Conservation (phyloP, 1,140 invertebrate species). For the Cotesia chilonis region DNA sequence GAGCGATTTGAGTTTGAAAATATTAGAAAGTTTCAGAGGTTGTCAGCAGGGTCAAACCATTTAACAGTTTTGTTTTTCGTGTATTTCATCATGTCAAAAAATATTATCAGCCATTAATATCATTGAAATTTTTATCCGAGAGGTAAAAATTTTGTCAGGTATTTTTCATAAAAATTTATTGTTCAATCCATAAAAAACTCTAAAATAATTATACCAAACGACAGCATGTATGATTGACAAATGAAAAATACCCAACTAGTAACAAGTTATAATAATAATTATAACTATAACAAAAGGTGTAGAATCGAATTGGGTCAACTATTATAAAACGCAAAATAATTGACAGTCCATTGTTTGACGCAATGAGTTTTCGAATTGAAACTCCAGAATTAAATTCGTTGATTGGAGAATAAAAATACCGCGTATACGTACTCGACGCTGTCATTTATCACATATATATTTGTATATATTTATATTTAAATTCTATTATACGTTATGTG, state of each 20-base stretch:
- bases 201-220: not conserved
- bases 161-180: no score
- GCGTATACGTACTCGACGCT: not conserved
- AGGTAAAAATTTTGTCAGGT: no score
- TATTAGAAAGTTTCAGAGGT: no score
- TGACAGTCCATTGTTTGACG: constrained; percentile 18
- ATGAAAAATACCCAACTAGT: constrained; percentile 5
- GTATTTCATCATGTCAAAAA: no score
- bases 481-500: not conserved
- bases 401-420: constrained; percentile 31
- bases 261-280: constrained; percentile 1
- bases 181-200: no score
- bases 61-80: no score
- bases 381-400: constrained; percentile 11
- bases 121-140: no score
- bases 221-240: not conserved
- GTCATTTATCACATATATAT: constrained; percentile 3
- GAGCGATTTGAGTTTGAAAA: no score
- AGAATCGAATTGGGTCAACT: constrained; percentile 19
- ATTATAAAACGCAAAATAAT: constrained; percentile 29
- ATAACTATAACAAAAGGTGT: not conserved
- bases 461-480: not conserved
- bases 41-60: no score
- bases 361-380: not conserved
- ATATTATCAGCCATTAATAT: no score